phyloP scores from a whole-genome alignment of 2,888 invertebrate species.

The Luffia ferchaultella region DNA sequence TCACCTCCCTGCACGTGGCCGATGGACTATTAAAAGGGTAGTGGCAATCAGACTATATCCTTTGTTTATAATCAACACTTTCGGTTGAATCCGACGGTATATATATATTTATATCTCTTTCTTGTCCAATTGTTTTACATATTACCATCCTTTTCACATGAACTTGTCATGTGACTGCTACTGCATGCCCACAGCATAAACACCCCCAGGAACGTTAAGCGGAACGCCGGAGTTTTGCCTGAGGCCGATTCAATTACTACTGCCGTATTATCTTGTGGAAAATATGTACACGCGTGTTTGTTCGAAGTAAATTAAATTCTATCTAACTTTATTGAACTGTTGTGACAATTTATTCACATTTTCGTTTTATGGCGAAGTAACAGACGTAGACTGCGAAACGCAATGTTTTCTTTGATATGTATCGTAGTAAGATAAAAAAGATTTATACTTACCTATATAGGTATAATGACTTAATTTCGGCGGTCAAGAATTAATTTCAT shows the following conservation, averaged over 20 bases:
- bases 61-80: conserved; percentile 65
- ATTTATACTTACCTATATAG: too few species aligned
- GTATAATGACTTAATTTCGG: too few species aligned
- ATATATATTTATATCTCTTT: conserved; percentile 28
- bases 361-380: too few species aligned
- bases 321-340: conserved; percentile 5
- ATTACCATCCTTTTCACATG: conserved; percentile 27
- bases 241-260: conserved; percentile 66
- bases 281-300: conserved; percentile 37
- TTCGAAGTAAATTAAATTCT: conserved; percentile 7
- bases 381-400: too few species aligned
- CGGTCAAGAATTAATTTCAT: background rate
- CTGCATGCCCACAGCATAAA: conserved; percentile 18
- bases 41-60: conserved; percentile 33
- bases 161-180: conserved; percentile 52
- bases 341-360: too few species aligned
- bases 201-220: conserved; percentile 59
- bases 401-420: too few species aligned
- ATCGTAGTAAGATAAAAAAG: too few species aligned
- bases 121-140: conserved; percentile 14
- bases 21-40: conserved; percentile 8
- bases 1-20: conserved; percentile 35
- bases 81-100: conserved; percentile 31
- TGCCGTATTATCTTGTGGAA: conserved; percentile 61
- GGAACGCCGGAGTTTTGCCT: conserved; percentile 32